Percentiles rank a stretch among this genome's conserved stretches.
phyloP scores from a whole-genome alignment of 92 coral and sea anemone species.

The Pocillopora grandis region DNA sequence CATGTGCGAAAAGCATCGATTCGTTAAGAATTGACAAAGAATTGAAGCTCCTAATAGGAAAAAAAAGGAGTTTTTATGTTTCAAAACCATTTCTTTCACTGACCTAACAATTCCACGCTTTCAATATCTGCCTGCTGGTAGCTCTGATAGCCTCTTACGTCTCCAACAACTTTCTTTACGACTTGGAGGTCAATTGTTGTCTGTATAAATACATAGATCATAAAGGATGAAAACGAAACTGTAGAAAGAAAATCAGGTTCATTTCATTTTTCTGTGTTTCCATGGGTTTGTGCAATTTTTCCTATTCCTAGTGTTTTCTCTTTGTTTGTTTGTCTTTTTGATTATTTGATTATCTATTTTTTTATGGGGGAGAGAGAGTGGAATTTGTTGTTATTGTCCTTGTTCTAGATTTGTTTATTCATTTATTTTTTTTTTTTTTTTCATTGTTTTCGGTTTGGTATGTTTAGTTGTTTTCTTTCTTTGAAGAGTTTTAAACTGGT shows the following conservation, averaged over 20 bases:
- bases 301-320: not conserved
- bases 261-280: not conserved
- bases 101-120: constrained; percentile 33
- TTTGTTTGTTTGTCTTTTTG: not conserved
- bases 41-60: too few relatives aligned
- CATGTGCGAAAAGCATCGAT: too few relatives aligned
- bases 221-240: not conserved
- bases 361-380: too few relatives aligned
- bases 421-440: too few relatives aligned
- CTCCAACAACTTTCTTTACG: not conserved
- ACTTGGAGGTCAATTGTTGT: constrained; percentile 28
- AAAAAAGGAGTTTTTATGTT: not conserved
- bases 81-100: not conserved
- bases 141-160: not conserved
- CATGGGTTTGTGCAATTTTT: not conserved
- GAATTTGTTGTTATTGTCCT: too few relatives aligned
- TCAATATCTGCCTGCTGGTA: not conserved
- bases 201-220: not conserved
- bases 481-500: too few relatives aligned
- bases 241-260: not conserved
- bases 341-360: too few relatives aligned
- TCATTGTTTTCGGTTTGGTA: too few relatives aligned
- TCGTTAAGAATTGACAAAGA: too few relatives aligned
- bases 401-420: too few relatives aligned
- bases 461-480: too few relatives aligned